Conservation (phyloP, 2,113 vertebrate species). For the Hassar affinis region DNA sequence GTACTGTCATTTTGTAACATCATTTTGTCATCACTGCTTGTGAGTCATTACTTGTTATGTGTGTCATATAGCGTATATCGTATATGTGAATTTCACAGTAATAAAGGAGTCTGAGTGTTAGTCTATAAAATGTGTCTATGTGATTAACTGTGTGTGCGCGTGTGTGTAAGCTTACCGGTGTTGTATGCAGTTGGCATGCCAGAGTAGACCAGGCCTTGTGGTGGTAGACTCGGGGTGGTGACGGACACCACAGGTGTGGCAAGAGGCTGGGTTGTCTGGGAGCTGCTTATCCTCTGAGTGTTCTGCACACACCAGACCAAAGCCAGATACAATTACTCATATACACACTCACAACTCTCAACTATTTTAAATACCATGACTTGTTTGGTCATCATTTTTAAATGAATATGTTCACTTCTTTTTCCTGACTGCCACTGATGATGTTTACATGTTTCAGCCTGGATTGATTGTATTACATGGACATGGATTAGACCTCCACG, state of each 20-base stretch:
- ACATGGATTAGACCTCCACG: not conserved
- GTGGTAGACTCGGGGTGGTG: slow-evolving; percentile 92
- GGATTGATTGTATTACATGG: not conserved
- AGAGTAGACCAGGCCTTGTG: slow-evolving; percentile 91
- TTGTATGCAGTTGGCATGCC: slow-evolving; percentile 96
- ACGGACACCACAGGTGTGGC: slow-evolving; percentile 96
- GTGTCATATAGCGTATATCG: not conserved
- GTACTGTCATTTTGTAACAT: not conserved
- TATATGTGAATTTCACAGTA: not conserved
- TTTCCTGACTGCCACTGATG: not conserved
- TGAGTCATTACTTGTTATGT: not conserved
- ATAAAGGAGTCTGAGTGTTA: not conserved
- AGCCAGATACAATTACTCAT: slow-evolving; percentile 14
- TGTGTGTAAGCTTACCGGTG: slow-evolving; percentile 79
- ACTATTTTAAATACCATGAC: not conserved
- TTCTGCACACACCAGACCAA: slow-evolving; percentile 75
- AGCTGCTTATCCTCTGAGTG: slow-evolving; percentile 91
- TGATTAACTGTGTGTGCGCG: not conserved
- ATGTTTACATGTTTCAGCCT: not conserved
- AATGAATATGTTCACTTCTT: not conserved
- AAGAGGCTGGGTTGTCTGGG: slow-evolving; percentile 86
- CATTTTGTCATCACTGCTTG: not conserved
- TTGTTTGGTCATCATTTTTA: not conserved
- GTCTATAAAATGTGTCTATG: slow-evolving; percentile 1
- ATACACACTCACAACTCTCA: no score